Evolutionary conservation across 1,140 invertebrate genomes (phyloP).

Genomic region (Camponotus pennsylvanicus): DNA sequence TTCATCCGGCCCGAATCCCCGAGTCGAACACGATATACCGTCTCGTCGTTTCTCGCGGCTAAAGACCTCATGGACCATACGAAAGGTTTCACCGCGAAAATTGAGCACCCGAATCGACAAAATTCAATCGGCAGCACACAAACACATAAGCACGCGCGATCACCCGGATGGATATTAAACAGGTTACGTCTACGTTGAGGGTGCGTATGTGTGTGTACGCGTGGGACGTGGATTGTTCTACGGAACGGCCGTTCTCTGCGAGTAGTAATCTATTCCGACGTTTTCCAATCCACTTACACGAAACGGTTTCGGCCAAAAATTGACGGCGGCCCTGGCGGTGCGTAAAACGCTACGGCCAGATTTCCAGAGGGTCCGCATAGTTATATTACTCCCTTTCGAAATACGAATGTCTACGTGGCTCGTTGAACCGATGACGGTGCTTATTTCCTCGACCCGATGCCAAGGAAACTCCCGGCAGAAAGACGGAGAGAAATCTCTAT

Average conservation of each 20-base stretch:
- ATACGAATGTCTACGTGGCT: slow-evolving; percentile 20
- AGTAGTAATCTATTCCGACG: slow-evolving; percentile 58
- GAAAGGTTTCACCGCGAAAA: slow-evolving; percentile 57
- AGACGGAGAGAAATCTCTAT: slow-evolving; percentile 38
- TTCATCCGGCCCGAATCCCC: slow-evolving; percentile 48
- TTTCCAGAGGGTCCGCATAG: slow-evolving; percentile 10
- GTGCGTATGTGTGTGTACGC: neutral
- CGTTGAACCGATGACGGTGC: slow-evolving; percentile 5
- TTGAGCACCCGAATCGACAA: slow-evolving; percentile 49
- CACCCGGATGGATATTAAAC: slow-evolving; percentile 37
- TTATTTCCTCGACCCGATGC: slow-evolving; percentile 31
- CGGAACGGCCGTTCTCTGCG: slow-evolving; percentile 5
- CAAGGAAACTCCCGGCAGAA: neutral
- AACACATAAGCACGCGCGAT: neutral
- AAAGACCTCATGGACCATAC: slow-evolving; percentile 49
- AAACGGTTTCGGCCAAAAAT: slow-evolving; percentile 54
- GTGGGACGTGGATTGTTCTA: slow-evolving; percentile 44
- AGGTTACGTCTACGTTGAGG: slow-evolving; percentile 29
- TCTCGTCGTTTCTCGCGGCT: slow-evolving; percentile 39
- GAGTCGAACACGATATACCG: slow-evolving; percentile 51
- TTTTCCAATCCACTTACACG: slow-evolving; percentile 62
- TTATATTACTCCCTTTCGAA: neutral
- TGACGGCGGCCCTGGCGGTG: slow-evolving; percentile 29
- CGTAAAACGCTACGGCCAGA: slow-evolving; percentile 46
- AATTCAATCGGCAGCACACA: slow-evolving; percentile 41